phyloP scores from a whole-genome alignment of 2,113 vertebrate species.

The Pachyramphus minor region DNA sequence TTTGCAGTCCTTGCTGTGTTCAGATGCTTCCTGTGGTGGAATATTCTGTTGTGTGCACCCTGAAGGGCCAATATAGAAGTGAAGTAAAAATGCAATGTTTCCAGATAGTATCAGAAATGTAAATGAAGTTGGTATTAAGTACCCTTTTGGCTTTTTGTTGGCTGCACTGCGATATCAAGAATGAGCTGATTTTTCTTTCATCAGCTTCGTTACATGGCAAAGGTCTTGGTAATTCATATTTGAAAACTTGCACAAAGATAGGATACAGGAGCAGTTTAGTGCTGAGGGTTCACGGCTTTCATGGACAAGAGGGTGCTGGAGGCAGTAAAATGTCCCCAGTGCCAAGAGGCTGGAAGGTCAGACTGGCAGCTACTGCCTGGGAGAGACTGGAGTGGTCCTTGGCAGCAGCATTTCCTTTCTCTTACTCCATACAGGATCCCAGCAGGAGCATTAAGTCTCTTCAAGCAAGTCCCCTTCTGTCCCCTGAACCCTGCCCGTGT shows the following conservation, averaged over 20 bases:
- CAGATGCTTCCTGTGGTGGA: neutral
- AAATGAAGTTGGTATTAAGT: neutral
- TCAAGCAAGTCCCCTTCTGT: neutral
- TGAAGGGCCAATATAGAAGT: neutral
- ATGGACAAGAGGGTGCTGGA: neutral
- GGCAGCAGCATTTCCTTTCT: neutral
- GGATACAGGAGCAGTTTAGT: rapidly evolving
- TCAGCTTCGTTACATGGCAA: rapidly evolving
- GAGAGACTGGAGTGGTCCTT: neutral
- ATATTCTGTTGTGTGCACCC: neutral
- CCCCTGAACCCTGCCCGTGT: neutral
- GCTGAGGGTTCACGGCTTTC: rapidly evolving
- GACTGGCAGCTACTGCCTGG: neutral
- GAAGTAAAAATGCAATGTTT: neutral
- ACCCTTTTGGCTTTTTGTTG: neutral
- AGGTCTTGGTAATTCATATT: neutral
- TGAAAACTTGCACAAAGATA: neutral
- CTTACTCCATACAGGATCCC: neutral
- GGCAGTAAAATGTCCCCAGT: neutral
- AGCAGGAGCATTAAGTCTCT: neutral
- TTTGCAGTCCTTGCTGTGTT: rapidly evolving
- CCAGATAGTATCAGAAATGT: rapidly evolving
- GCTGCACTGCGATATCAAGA: neutral
- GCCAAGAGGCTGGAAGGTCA: neutral
- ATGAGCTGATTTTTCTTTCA: neutral